Evolutionary conservation across 2,888 invertebrate species (phyloP).

Genomic region (Alentia gelatinosa): DNA sequence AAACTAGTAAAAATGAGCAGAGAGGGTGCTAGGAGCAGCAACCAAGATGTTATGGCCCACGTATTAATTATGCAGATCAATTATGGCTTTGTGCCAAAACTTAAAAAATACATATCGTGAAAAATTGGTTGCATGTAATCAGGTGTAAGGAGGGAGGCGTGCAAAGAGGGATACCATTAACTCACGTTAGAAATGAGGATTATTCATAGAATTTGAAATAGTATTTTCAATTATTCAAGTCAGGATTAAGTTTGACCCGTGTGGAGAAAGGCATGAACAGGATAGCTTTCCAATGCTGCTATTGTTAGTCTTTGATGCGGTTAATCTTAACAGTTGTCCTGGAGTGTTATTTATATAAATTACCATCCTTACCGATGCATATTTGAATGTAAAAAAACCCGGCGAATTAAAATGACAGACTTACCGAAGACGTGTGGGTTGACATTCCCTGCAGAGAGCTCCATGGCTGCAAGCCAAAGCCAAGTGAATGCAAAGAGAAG

Average conservation of each 20-base stretch:
- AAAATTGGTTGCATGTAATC: background rate
- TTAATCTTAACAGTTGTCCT: too few species aligned
- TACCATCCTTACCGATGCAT: background rate
- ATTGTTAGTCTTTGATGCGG: too few species aligned
- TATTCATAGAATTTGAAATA: background rate
- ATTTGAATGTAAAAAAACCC: background rate
- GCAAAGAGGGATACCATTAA: background rate
- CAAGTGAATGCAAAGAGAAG: background rate
- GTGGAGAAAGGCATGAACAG: too few species aligned
- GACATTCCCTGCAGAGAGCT: background rate
- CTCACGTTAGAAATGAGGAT: background rate
- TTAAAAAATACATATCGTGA: too few species aligned
- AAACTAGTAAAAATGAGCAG: background rate
- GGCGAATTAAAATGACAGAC: background rate
- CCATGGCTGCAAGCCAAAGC: conserved; percentile 12
- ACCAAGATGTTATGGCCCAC: background rate
- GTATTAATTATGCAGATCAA: conserved; percentile 10
- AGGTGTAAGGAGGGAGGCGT: background rate
- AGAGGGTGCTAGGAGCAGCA: background rate
- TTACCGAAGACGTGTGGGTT: background rate
- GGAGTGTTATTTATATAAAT: background rate
- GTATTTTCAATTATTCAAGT: background rate
- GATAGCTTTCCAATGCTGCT: background rate
- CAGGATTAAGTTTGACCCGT: too few species aligned
- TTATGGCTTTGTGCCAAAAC: background rate